Base-by-base conservation (phyloP, 2,113 vertebrate species). In the Eubucco bourcierii region DNA sequence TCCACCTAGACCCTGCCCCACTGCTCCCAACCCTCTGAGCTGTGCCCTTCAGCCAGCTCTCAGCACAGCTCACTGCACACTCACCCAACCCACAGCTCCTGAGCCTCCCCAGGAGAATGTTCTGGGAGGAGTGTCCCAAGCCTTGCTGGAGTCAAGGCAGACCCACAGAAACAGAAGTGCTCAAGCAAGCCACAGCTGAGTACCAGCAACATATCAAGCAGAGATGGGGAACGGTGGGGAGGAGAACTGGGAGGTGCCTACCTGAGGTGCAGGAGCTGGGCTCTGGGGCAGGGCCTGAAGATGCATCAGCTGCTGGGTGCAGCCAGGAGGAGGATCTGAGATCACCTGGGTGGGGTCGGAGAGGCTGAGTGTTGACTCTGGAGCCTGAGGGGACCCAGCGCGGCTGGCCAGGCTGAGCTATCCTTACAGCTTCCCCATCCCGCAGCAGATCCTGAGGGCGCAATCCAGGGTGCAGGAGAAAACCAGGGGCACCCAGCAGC, bases 221-320 rank as follows among this genome's bases (percentile, higher is more conserved):
- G 0, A 4, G 19, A 41, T 1, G 0, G 25, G 0, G 4, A 17
- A 41, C 1, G 0, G 25, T 1, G 1, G 2, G 3, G 10, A 12
- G 7, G 8, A 41, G 66, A n/a, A 6, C 1, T 44, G 27, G 33
- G 37, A 27, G 15, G 27, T 39, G 24, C 91, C 65, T 55, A 95
- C 93, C 94, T 74, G 68, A 41, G 58, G 63, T 9, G 61, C 47
- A 60, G 87, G 47, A 84, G 33, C 18, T 24, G 0, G 0, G 46
- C 31, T 29, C 18, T 0, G 0, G 50, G 47, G 44, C 37, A 53
- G 64, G 64, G 63, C 75, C 64, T 4, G 19, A 17, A 56, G 50
- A 80, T 23, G 25, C 93, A 93, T 93, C 82, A 83, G 94, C 24
- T 21, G 39, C 79, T 7, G 41, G 15, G 8, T 27, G 56, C 6